Base-by-base conservation (phyloP, 2,888 invertebrate species). In the Rotaria sp. region DNA sequence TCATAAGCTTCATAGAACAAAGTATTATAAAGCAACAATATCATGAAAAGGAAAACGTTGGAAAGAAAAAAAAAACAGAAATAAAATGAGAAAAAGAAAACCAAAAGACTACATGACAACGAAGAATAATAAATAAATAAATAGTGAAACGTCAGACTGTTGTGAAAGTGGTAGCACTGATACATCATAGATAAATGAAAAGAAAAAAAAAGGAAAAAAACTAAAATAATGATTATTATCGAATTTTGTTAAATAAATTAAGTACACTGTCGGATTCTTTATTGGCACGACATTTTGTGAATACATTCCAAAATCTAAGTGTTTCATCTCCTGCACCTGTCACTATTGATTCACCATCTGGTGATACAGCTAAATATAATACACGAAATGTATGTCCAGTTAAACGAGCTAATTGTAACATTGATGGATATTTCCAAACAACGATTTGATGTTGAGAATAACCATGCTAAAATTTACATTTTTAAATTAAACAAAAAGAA, bases 301-400 rank as follows among this genome's bases (percentile, higher is more conserved):
- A 99, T 0, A 99, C 97, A 92, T 97, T 97, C 98, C 97, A 99
- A 92, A 98, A 99, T 15, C 98, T 93, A 11, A 99, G 93, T 0
- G 98, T 99, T 91, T 98, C 98, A 91, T 98, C 98, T 0, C 98
- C 98, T 1, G 98, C 98, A 48, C 98, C 98, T 0, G 98, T 99
- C 0, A 99, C 98, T 88, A 99, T 98, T 5, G 97, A 96, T 91
- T 98, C 97, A 55, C 98, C 98, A 91, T 97, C 97, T 0, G 98
- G 98, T 8, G 97, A 97, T 91, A 98, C 94, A 0, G 98, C 92
- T 89, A 98, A 92, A 91, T 98, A 98, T 0, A 99, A 92, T 7
- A 99, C 98, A 88, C 98, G 93, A 91, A 96, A 96, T 48, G 96
- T 96, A 91, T 98, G 98, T 0, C 98, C 98, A 0, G 97, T 97